Evolutionary conservation across 2,113 vertebrate species (phyloP), one percentile per base, ranked within the genome.

Genomic region (Forbesichthys papilliferus): DNA sequence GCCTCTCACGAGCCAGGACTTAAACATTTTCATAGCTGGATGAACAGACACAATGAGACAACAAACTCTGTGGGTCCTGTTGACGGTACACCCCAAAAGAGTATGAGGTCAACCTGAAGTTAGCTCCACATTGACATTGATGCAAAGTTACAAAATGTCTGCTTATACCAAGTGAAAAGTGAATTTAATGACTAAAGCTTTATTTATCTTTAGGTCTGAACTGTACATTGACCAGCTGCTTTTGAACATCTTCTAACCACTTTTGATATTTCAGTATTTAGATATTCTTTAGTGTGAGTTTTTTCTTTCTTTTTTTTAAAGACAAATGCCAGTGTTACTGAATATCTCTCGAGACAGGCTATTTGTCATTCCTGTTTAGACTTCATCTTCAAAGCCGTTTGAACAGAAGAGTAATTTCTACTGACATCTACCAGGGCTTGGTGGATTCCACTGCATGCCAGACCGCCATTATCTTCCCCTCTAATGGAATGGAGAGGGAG

Each of bases 11-110:
- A 1, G 85, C 57, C 84, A 61, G 86, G 88, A 83, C 87, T 90
- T 91, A 88, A 83, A 75, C 86, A 90, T 94, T 92, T 92, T 86
- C 62, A 86, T 49, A 86, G 93, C 62, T 93, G 94, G 90, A 10
- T 93, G 90, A 93, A 74, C 92, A 93, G 69, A 87, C 79, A 94
- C 87, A 96, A 95, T 95, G 90, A 89, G 80, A 53, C 86, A 61
- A 78, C 81, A 51, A 34, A 65, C 75, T 60, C 52, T 70, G 62
- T n/a, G 49, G 58, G 20, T 69, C 61, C 64, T 4, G 57, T 36
- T 58, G 67, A 78, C 63, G 60, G 79, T 78, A 72, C 73, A 62
- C 46, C 57, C 77, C 57, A 3, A n/a, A 59, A 34, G 66, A 81
- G 60, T 14, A 9, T 64, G 68, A 65, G 77, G 73, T 87, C 71